These are phyloP conservation scores for Torymus aiolomorphi DNA, from an alignment of 2,888 invertebrate genomes.

Conservation along the genomic window DNA sequence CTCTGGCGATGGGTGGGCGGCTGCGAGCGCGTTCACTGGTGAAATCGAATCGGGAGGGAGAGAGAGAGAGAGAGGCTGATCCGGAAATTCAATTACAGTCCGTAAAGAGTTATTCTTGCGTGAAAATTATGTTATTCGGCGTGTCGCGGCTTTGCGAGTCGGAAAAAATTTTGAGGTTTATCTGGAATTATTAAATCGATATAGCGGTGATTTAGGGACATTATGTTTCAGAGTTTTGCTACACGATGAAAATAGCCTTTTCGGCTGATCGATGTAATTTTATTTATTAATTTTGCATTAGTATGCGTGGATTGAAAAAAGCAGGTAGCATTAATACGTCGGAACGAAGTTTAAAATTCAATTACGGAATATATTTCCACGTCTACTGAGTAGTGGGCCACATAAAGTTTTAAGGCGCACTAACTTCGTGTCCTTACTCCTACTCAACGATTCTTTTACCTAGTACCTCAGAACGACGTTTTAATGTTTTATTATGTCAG, in stretches of 20 bases:
- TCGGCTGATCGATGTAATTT: too few species aligned
- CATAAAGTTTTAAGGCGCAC: constrained; percentile 24
- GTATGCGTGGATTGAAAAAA: too few species aligned
- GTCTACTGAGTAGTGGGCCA: not conserved
- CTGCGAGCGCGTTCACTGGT: constrained; percentile 1
- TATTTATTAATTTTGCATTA: too few species aligned
- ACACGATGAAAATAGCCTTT: too few species aligned
- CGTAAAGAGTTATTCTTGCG: constrained; percentile 26
- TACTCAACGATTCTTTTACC: constrained; percentile 29
- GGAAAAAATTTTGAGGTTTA: not conserved
- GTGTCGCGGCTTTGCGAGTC: not conserved
- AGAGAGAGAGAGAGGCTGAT: not conserved
- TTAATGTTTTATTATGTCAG: constrained; percentile 12
- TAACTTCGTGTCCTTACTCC: constrained; percentile 28
- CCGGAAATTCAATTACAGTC: constrained; percentile 49
- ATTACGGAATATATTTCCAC: not conserved
- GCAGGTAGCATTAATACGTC: not conserved
- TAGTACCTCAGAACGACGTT: constrained; percentile 13
- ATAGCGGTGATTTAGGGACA: too few species aligned
- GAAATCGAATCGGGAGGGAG: constrained; percentile 31
- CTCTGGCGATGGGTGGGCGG: not conserved
- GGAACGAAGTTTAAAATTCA: not conserved
- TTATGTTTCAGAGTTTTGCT: too few species aligned
- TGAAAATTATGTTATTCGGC: constrained; percentile 35
- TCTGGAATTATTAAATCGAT: constrained; percentile 5